Evolutionary conservation across 2,888 invertebrate genomes (phyloP).

Genomic region (Pseudanteris insignis): DNA sequence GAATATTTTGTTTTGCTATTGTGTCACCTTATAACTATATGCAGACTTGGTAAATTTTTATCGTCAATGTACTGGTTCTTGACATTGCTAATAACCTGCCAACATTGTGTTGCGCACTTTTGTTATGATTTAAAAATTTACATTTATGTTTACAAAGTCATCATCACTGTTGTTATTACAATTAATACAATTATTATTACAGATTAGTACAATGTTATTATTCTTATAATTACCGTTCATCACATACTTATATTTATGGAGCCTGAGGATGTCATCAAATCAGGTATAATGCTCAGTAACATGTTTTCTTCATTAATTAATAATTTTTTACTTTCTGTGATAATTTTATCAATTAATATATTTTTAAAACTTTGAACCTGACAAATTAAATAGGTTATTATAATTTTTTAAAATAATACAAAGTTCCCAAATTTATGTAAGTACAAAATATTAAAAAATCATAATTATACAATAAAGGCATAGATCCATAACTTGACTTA

Average conservation of each 20-base stretch:
- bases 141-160: constrained; percentile 18
- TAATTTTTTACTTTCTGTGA: no score
- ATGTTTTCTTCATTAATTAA: no score
- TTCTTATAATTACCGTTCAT: constrained; percentile 21
- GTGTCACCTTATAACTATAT: constrained; percentile 21
- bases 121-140: constrained; percentile 22
- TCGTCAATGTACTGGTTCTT: constrained; percentile 20
- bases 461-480: background rate
- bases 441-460: no score
- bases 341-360: no score
- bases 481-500: no score
- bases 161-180: constrained; percentile 34
- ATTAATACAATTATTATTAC: constrained; percentile 31
- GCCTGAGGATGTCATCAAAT: no score
- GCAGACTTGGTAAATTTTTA: constrained; percentile 15
- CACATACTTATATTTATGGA: constrained; percentile 1
- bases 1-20: no score
- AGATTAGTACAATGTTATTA: constrained; percentile 28
- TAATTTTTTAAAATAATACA: no score
- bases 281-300: no score
- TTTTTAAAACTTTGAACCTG: no score
- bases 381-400: no score
- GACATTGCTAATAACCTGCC: constrained; percentile 28
- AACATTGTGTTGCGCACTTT: constrained; percentile 32
- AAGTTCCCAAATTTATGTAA: no score